These are phyloP conservation scores for Lethocerus indicus DNA, from an alignment of 1,140 invertebrate genomes.

Conservation along the genomic window DNA sequence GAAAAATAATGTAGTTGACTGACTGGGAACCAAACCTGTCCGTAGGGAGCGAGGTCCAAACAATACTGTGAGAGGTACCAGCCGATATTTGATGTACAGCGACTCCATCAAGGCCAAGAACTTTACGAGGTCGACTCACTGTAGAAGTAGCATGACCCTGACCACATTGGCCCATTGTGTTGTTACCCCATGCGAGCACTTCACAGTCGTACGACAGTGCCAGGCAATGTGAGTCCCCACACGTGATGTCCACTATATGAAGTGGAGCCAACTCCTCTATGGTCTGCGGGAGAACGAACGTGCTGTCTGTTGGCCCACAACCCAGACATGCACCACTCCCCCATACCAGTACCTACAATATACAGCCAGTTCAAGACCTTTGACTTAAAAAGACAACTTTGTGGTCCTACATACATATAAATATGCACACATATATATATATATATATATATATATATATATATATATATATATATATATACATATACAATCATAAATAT, in stretches of 20 bases:
- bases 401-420: no score
- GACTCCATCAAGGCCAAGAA: slow-evolving; percentile 38
- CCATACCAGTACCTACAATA: slow-evolving; percentile 40
- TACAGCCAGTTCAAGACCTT: slow-evolving; percentile 3
- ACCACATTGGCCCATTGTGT: slow-evolving; percentile 52
- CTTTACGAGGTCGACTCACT: slow-evolving; percentile 38
- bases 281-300: slow-evolving; percentile 24
- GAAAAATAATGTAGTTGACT: background rate
- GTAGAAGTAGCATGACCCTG: slow-evolving; percentile 45
- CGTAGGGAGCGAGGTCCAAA: slow-evolving; percentile 42
- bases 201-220: slow-evolving; percentile 36
- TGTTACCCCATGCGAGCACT: slow-evolving; percentile 50
- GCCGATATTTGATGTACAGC: slow-evolving; percentile 45
- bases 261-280: slow-evolving; percentile 24
- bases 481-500: no score
- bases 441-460: no score
- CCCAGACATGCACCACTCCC: slow-evolving; percentile 41
- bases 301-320: slow-evolving; percentile 34
- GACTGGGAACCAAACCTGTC: slow-evolving; percentile 22
- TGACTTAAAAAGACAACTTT: slow-evolving; percentile 14
- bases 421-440: no score
- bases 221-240: slow-evolving; percentile 40
- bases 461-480: no score
- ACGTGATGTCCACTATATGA: slow-evolving; percentile 28
- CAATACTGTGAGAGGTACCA: slow-evolving; percentile 47